These are phyloP conservation scores for Copidosoma aretas DNA, from an alignment of 2,888 invertebrate species.

Conservation along the genomic window DNA sequence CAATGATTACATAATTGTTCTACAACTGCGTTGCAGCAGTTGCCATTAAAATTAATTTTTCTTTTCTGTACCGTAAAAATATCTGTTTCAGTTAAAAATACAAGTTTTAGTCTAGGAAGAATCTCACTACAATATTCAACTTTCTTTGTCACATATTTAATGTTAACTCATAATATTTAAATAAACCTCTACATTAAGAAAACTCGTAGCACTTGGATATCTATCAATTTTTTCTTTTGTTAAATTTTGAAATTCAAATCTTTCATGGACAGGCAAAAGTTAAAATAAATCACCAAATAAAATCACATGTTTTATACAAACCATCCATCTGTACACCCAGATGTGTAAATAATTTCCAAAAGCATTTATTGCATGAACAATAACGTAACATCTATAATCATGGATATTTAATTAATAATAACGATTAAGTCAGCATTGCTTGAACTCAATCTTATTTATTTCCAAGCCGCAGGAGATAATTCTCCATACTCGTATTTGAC, in stretches of 20 bases:
- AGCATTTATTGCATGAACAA: slow-evolving; percentile 48
- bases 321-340: slow-evolving; percentile 47
- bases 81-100: not conserved
- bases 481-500: slow-evolving; percentile 47
- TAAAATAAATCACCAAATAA: slow-evolving; percentile 53
- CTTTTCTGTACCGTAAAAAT: too few species aligned
- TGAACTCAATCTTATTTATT: slow-evolving; percentile 45
- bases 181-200: slow-evolving; percentile 46
- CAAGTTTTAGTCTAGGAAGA: not conserved
- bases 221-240: slow-evolving; percentile 42
- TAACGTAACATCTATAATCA: slow-evolving; percentile 46
- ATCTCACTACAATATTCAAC: not conserved
- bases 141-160: slow-evolving; percentile 48
- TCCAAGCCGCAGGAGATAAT: slow-evolving; percentile 46
- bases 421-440: slow-evolving; percentile 46
- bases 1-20: slow-evolving; percentile 1
- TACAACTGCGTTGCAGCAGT: slow-evolving; percentile 19
- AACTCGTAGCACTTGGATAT: not conserved
- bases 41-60: too few species aligned
- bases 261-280: slow-evolving; percentile 49
- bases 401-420: slow-evolving; percentile 49
- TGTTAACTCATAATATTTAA: slow-evolving; percentile 49
- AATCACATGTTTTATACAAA: slow-evolving; percentile 50
- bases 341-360: slow-evolving; percentile 49
- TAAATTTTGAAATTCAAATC: slow-evolving; percentile 45